Conservation (phyloP, 1,140 invertebrate genomes). For the Platorchestia sp. region DNA sequence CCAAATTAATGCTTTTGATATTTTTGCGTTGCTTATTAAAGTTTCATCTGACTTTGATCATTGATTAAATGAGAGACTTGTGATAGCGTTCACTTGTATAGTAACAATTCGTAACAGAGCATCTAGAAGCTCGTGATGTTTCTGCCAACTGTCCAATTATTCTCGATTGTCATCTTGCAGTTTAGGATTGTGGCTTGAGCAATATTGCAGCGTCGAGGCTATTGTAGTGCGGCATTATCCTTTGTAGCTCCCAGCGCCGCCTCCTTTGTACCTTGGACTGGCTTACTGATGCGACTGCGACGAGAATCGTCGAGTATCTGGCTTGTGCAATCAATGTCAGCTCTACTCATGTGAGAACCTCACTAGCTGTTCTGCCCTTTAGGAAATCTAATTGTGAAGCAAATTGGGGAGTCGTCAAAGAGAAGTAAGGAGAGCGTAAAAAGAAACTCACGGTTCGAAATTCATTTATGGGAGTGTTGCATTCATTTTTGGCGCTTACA, state of each 20-base stretch:
- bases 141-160: not conserved
- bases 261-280: not conserved
- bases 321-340: not conserved
- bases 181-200: not conserved
- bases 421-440: not conserved
- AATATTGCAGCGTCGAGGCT: not conserved
- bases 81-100: not conserved
- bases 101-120: not conserved
- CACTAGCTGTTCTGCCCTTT: not conserved
- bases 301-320: not conserved
- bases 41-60: not conserved
- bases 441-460: not conserved
- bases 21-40: not conserved
- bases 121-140: not conserved
- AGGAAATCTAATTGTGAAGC: not conserved
- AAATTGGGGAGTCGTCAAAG: not conserved
- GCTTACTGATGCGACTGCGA: not conserved
- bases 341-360: not conserved
- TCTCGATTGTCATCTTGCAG: not conserved
- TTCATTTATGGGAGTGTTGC: not conserved
- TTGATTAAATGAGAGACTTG: not conserved
- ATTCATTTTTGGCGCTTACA: not conserved
- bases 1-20: not conserved
- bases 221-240: not conserved
- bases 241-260: not conserved